These are phyloP conservation scores for Emys orbicularis DNA, from an alignment of 2,797 vertebrate species.

Conservation along the genomic window DNA sequence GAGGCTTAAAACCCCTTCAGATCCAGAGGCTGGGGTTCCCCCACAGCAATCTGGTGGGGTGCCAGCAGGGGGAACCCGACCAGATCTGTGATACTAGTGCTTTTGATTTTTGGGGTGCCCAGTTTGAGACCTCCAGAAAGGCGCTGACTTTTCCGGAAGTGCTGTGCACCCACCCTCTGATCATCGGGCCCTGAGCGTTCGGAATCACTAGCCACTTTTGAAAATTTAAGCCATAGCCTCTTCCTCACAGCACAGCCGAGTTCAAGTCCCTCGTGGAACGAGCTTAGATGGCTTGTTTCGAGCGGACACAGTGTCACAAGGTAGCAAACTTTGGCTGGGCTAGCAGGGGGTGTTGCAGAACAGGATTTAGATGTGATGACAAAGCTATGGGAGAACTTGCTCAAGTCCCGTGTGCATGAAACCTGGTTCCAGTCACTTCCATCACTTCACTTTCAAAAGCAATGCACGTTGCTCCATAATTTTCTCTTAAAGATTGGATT, in stretches of 20 bases:
- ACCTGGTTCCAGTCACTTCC: neutral
- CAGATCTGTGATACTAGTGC: neutral
- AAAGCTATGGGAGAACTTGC: rapidly evolving
- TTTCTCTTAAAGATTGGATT: rapidly evolving
- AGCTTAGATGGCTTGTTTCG: rapidly evolving
- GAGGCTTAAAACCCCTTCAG: neutral
- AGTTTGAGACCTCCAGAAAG: rapidly evolving
- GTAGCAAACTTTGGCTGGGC: rapidly evolving
- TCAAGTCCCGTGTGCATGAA: rapidly evolving
- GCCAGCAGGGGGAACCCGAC: neutral
- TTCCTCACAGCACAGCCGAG: neutral
- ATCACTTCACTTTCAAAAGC: rapidly evolving
- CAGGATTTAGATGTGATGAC: neutral
- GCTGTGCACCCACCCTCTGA: neutral
- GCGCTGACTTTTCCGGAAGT: neutral
- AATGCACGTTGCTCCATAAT: rapidly evolving
- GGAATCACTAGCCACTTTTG: neutral
- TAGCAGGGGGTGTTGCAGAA: rapidly evolving
- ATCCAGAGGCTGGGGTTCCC: neutral
- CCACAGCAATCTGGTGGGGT: neutral
- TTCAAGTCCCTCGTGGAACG: rapidly evolving
- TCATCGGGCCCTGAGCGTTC: rapidly evolving
- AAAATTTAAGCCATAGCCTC: neutral
- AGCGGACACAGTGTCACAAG: neutral
- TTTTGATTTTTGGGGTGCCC: neutral